Evolutionary conservation across 1,140 invertebrate genomes (phyloP), one percentile per base, ranked within the genome.

Genomic region (Chionoecetes opilio): DNA sequence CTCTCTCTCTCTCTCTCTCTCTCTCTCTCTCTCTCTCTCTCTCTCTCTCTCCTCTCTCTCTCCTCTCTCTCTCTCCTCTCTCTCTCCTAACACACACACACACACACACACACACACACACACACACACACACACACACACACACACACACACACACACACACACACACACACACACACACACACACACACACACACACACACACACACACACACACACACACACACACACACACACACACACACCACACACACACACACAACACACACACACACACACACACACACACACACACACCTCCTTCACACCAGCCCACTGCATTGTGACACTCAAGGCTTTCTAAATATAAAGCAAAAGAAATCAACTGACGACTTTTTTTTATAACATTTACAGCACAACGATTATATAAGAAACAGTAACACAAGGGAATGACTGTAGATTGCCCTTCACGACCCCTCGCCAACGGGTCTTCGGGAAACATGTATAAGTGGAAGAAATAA

Each of bases 261-360:
- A 92, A 92, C 35, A 92, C 32, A 92, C 75, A 92, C 35, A 92
- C 35, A 92, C 35, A 92, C 35, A 92, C 35, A 92, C 35, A 92
- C 32, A 92, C 35, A 92, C 1, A 92, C 35, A 92, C 32, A 92
- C 35, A 92, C 32, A 92, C 35, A 92, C 32, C 32, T 41, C 82
- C 35, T 82, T n/a, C 37, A 84, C 82, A 84, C n/a, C 82, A 84
- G 8, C 32, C 32, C 84, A 86, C 32, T 86, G 84, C 32, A 34
- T 34, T 86, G 84, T 86, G 84, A 34, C 63, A n/a, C 63, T 75
- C 63, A 75, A 75, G 63, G 63, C 63, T 11, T 75, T 75, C 63
- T 75, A 75, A 6, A n/a, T 75, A n/a, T 75, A n/a, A 75, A 75
- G 63, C 63, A 75, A 75, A 75, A 75, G 3, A 75, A 53, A 53